Evolutionary conservation across 1,140 invertebrate species (phyloP).

Genomic region (Hypsibius dujardini): DNA sequence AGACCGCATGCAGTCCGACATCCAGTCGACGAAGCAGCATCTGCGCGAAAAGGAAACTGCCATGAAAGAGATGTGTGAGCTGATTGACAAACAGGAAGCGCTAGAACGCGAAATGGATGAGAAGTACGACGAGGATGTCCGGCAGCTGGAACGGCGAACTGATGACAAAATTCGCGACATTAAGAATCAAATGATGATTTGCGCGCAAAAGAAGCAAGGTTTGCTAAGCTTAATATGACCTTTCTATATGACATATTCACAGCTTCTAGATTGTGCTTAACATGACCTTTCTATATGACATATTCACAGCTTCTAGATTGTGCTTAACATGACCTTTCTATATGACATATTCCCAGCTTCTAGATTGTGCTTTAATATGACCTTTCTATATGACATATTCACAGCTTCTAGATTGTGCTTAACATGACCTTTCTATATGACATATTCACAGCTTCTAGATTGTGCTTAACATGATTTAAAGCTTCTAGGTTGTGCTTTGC

Average conservation of each 20-base stretch:
- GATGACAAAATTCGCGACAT: slow-evolving; percentile 6
- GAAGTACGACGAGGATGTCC: background rate
- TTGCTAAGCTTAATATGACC: background rate
- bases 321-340: too few relatives aligned
- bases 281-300: too few relatives aligned
- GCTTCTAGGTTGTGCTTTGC: background rate
- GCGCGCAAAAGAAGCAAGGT: background rate
- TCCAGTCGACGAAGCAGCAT: background rate
- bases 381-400: too few relatives aligned
- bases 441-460: too few relatives aligned
- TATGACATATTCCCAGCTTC: too few relatives aligned
- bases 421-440: too few relatives aligned
- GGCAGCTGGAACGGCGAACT: background rate
- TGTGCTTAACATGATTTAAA: too few relatives aligned
- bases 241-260: background rate
- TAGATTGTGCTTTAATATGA: too few relatives aligned
- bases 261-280: too few relatives aligned
- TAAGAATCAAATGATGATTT: background rate
- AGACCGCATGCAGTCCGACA: background rate
- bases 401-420: too few relatives aligned
- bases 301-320: too few relatives aligned
- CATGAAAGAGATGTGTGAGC: background rate
- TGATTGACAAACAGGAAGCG: background rate
- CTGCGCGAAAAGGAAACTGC: background rate
- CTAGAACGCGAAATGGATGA: slow-evolving; percentile 5